phyloP scores from a whole-genome alignment of 1,140 invertebrate genomes.

The Lanistes nyassanus region DNA sequence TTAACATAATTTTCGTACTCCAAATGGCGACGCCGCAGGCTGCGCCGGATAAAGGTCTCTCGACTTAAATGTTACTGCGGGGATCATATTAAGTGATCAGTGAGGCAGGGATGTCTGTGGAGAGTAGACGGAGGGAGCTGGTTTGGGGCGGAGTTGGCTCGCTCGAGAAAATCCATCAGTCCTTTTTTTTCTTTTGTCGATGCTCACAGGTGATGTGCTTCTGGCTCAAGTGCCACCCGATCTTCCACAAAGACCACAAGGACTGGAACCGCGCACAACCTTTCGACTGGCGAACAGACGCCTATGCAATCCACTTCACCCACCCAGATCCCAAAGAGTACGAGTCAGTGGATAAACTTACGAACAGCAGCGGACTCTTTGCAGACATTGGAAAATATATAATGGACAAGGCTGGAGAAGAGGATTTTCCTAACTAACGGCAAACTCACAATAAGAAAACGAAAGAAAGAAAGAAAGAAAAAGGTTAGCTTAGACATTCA shows the following conservation, averaged over 20 bases:
- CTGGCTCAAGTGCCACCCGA: conserved; percentile 53
- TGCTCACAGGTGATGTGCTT: conserved; percentile 55
- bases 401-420: conserved; percentile 26
- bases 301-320: conserved; percentile 56
- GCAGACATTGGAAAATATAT: conserved; percentile 52
- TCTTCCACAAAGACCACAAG: conserved; percentile 44
- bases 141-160: too few species aligned
- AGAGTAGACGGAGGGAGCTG: too few species aligned
- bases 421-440: neutral
- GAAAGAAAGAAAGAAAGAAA: conserved; percentile 4
- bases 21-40: too few species aligned
- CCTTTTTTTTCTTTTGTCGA: too few species aligned
- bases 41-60: too few species aligned
- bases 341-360: conserved; percentile 31
- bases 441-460: conserved; percentile 1
- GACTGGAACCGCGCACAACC: conserved; percentile 37
- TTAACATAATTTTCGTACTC: too few species aligned
- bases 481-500: neutral
- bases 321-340: conserved; percentile 50
- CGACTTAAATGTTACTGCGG: too few species aligned
- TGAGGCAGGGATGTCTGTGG: too few species aligned
- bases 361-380: conserved; percentile 40
- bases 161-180: too few species aligned
- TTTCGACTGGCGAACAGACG: conserved; percentile 54
- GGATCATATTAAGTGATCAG: too few species aligned